Conservation (phyloP, 2,113 vertebrate genomes). For the Corapipo altera region DNA sequence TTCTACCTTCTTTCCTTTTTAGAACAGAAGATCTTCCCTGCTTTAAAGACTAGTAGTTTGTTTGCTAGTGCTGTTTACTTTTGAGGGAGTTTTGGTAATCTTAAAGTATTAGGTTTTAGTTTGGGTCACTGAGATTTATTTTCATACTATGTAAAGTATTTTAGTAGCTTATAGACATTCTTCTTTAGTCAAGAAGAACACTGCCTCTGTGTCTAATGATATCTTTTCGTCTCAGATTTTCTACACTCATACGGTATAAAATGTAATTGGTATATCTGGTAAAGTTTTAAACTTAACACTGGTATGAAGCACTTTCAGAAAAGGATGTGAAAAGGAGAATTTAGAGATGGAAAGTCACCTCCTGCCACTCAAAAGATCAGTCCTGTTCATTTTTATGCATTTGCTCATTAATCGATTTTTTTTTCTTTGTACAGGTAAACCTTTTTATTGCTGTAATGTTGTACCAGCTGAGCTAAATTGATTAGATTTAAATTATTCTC, state of each 20-base stretch:
- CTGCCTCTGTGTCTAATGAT: not conserved
- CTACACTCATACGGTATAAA: not conserved
- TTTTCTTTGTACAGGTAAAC: conserved; percentile 37
- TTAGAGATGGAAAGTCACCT: not conserved
- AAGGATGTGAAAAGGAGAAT: not conserved
- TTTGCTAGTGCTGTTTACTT: not conserved
- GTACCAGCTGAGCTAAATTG: conserved; percentile 48
- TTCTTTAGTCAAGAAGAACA: not conserved
- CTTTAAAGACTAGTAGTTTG: not conserved
- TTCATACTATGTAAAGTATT: not conserved
- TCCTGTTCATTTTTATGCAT: conserved; percentile 6
- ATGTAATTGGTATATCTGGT: not conserved
- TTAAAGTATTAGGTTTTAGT: not conserved
- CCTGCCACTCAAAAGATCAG: not conserved
- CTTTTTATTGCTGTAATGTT: conserved; percentile 31
- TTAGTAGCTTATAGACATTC: not conserved
- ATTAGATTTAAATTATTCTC: conserved; percentile 65
- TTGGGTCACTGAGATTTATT: not conserved
- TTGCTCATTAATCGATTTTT: conserved; percentile 55
- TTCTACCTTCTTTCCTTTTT: not conserved
- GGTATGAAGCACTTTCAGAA: not conserved
- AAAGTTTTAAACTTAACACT: not conserved
- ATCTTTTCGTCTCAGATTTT: not conserved
- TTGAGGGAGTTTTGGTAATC: not conserved
- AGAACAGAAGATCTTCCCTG: not conserved